Conservation (phyloP, 2,888 invertebrate species). For the Pristionchus maxplancki region DNA sequence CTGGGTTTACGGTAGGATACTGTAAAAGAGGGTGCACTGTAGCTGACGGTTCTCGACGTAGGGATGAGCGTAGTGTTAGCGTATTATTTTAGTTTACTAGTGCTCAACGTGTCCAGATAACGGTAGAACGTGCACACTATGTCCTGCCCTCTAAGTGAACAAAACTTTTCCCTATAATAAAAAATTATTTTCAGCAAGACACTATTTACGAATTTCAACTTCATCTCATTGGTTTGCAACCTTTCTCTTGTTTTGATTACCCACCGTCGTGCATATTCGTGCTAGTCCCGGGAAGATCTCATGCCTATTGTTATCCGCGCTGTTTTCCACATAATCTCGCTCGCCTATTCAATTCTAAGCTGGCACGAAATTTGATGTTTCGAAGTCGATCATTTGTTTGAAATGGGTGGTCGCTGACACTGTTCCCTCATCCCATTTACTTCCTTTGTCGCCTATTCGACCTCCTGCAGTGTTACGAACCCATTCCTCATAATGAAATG, state of each 20-base stretch:
- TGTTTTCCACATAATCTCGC: not conserved
- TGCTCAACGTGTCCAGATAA: no score
- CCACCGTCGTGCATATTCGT: not conserved
- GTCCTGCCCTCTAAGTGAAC: no score
- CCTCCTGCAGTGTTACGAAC: conserved; percentile 27
- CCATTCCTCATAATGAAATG: conserved; percentile 45
- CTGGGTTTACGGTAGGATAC: no score
- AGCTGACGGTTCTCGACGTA: no score
- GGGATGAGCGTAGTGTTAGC: no score
- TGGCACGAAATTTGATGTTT: not conserved
- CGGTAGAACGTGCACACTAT: no score
- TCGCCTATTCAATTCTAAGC: not conserved
- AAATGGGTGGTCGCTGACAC: not conserved
- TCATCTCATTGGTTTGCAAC: not conserved
- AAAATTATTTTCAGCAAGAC: no score
- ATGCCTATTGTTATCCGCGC: not conserved
- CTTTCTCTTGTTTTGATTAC: not conserved
- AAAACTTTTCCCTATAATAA: no score
- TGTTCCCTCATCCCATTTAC: conserved; percentile 1
- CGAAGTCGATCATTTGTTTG: not conserved
- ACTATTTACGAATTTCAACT: not conserved
- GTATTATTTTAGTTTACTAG: no score
- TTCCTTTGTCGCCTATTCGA: not conserved
- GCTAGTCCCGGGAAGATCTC: not conserved
- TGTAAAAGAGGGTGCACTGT: no score